Evolutionary conservation across 2,113 vertebrate genomes (phyloP), one percentile per base, ranked within the genome.

Genomic region (Atlantisia rogersi): DNA sequence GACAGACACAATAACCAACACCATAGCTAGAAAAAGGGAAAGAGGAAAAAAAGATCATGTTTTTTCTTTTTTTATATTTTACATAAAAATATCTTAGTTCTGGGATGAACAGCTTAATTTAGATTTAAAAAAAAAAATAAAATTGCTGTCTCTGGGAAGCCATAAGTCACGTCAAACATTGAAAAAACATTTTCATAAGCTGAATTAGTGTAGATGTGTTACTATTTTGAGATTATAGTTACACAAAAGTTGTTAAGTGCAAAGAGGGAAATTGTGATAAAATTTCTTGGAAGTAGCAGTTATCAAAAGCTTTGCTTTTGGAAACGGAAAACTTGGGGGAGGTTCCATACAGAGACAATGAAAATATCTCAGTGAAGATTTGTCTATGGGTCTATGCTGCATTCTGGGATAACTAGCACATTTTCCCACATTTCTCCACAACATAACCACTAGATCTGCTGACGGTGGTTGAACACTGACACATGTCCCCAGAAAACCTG

Each of bases 211-310:
- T 80, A 67, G 29, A 71, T 53, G 86, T 83, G 58, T 80, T 92
- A 90, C 67, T 89, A 65, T 83, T 86, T 40, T 86, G 77, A 86
- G 46, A 83, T 35, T 89, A 40, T 80, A 75, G 62, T 62, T 89
- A 56, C 21, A 58, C 4, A 3, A 28, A 58, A 52, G 39, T 94
- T 92, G 67, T 53, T 76, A 94, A 77, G 37, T 81, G 53, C 37
- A 87, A 87, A 83, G 37, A 46, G 19, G 15, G 19, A 94, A 88
- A 71, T 80, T 31, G 68, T 76, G 58, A 75, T 53, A 94, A 92
- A 90, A 84, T 63, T 86, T 94, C 82, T 84, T 92, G 53, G 53
- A 92, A 92, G 40, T 22, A 71, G 19, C 40, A 48, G 58, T 68
- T 59, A 84, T 63, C 63, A 83, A 87, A 83, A 87, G 29, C 14